Evolutionary conservation across 2,113 vertebrate genomes (phyloP).

Genomic region (Cochlearius cochlearius): DNA sequence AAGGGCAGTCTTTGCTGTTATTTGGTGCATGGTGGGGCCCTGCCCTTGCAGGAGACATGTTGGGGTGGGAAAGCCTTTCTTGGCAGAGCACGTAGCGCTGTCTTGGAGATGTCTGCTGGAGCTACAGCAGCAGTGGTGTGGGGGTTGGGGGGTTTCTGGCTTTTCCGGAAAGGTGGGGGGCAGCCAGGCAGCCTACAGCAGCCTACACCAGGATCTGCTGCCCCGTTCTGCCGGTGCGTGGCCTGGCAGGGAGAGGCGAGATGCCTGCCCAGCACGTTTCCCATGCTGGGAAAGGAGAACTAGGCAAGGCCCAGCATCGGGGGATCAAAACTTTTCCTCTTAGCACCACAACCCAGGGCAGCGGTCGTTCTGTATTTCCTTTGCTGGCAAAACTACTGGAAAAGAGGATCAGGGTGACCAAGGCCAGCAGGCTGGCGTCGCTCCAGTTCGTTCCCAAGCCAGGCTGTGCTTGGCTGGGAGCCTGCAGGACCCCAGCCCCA

Average conservation of each 20-base stretch:
- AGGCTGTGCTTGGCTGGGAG: background rate
- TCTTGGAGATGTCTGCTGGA: background rate
- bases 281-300: background rate
- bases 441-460: background rate
- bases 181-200: background rate
- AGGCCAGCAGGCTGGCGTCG: background rate
- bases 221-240: rapidly evolving
- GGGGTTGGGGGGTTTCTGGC: background rate
- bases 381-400: background rate
- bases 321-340: background rate
- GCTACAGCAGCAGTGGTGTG: background rate
- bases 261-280: background rate
- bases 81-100: background rate
- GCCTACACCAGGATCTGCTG: background rate
- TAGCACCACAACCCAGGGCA: background rate
- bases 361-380: background rate
- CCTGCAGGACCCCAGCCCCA: background rate
- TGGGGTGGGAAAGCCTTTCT: background rate
- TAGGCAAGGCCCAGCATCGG: background rate
- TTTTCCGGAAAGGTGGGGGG: background rate
- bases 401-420: background rate
- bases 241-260: rapidly evolving
- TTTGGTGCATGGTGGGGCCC: background rate
- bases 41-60: background rate
- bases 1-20: background rate